Conservation (phyloP, 2,113 vertebrate genomes). For the Pimephales promelas region DNA sequence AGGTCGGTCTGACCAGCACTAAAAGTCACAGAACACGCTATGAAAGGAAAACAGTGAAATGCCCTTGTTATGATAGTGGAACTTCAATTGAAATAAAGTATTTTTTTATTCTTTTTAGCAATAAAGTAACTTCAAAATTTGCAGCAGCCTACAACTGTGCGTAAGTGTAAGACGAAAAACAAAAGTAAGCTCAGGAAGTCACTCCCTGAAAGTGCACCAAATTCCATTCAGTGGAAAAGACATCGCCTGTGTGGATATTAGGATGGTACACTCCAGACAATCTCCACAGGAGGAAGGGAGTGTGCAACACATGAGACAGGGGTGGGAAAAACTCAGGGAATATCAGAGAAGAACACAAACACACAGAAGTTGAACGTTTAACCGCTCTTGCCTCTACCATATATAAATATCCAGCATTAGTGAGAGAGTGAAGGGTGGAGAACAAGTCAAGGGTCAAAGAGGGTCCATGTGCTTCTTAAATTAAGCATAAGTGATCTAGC, state of each 20-base stretch:
- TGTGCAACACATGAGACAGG: background rate
- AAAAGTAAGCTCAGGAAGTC: slow-evolving; percentile 12
- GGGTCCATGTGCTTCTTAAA: background rate
- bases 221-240: slow-evolving; percentile 24
- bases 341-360: background rate
- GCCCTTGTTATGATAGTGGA: background rate
- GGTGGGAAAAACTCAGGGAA: background rate
- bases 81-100: background rate
- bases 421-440: background rate
- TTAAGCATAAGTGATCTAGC: background rate
- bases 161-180: background rate
- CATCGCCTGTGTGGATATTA: background rate
- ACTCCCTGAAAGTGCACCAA: background rate
- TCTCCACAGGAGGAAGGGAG: slow-evolving; percentile 19
- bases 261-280: slow-evolving; percentile 13
- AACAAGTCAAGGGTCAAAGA: slow-evolving; percentile 8
- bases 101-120: background rate
- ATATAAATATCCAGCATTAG: background rate
- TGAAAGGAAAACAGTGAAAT: background rate
- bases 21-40: background rate
- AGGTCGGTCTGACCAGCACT: background rate
- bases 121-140: background rate
- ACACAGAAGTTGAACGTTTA: background rate
- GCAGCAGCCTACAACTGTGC: background rate
- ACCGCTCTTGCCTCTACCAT: background rate